Percentiles rank a stretch among this genome's conserved stretches.
Evolutionary conservation across 2,888 invertebrate genomes (phyloP).

Genomic region (Palloptera scutellata): DNA sequence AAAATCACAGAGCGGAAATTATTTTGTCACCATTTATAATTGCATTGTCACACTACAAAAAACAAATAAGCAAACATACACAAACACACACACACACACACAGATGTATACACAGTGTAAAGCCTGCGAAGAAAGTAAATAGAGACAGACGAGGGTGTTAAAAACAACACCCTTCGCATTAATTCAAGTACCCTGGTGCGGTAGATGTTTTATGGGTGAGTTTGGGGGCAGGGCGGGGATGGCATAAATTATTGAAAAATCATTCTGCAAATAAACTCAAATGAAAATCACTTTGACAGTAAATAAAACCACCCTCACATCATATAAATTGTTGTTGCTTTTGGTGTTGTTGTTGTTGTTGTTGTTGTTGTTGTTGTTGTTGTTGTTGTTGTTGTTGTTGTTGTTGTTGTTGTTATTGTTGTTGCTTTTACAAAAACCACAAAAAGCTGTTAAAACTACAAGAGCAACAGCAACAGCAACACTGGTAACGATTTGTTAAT

Average conservation of each 20-base stretch:
- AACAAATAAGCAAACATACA: conserved; percentile 16
- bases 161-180: conserved; percentile 57
- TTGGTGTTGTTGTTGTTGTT: conserved; percentile 10
- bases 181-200: conserved; percentile 49
- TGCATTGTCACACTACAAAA: conserved; percentile 54
- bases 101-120: conserved; percentile 2
- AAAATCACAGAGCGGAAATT: conserved; percentile 61
- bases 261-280: conserved; percentile 55
- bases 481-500: too few relatives aligned
- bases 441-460: too few relatives aligned
- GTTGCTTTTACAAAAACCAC: too few relatives aligned
- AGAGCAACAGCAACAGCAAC: too few relatives aligned
- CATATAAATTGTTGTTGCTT: neutral
- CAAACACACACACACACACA: conserved; percentile 18
- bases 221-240: neutral
- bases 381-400: conserved; percentile 7
- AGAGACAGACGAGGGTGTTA: conserved; percentile 50
- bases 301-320: conserved; percentile 13
- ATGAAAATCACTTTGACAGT: conserved; percentile 21
- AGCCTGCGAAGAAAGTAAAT: conserved; percentile 14
- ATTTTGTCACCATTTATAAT: conserved; percentile 63
- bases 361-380: conserved; percentile 8
- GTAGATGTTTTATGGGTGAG: conserved; percentile 13
- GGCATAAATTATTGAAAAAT: conserved; percentile 57
- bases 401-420: conserved; percentile 1